Conservation (phyloP, 1,140 invertebrate genomes). For the Drosophila mojavensis region DNA sequence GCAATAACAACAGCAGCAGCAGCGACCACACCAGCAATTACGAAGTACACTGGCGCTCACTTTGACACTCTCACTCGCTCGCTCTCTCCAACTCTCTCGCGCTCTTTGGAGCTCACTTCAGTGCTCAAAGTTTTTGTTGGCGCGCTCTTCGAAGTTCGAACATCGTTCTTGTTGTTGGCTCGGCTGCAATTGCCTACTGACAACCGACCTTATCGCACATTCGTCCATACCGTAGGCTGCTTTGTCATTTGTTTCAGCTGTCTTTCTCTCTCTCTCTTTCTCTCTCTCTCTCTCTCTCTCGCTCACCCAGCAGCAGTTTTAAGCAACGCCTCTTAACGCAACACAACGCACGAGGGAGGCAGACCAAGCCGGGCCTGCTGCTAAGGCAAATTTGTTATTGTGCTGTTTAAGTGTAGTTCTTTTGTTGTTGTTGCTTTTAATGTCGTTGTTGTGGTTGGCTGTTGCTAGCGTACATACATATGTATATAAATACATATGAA, state of each 20-base stretch:
- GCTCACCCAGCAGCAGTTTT: conserved; percentile 45
- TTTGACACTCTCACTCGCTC: not conserved
- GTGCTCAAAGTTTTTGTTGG: not conserved
- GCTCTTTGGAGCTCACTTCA: conserved; percentile 12
- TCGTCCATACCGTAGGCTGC: conserved; percentile 28
- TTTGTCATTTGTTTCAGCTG: conserved; percentile 21
- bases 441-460: conserved; percentile 67
- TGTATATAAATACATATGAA: conserved; percentile 5
- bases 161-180: conserved; percentile 15
- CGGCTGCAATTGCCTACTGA: conserved; percentile 28
- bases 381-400: conserved; percentile 49
- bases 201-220: conserved; percentile 68
- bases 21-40: not conserved
- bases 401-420: conserved; percentile 44
- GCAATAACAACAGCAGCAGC: conserved; percentile 11
- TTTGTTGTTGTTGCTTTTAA: conserved; percentile 49
- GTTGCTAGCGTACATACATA: conserved; percentile 30
- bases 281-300: conserved; percentile 25
- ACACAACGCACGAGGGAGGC: conserved; percentile 44
- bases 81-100: conserved; percentile 5
- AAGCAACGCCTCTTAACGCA: conserved; percentile 73
- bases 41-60: conserved; percentile 39
- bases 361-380: conserved; percentile 42
- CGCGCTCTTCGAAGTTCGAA: conserved; percentile 31
- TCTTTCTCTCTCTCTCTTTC: conserved; percentile 23